A percentile compares a stretch with the other conserved stretches of the same genome.
phyloP scores from a whole-genome alignment of 2,797 vertebrate genomes.

The Sciaenops ocellatus region DNA sequence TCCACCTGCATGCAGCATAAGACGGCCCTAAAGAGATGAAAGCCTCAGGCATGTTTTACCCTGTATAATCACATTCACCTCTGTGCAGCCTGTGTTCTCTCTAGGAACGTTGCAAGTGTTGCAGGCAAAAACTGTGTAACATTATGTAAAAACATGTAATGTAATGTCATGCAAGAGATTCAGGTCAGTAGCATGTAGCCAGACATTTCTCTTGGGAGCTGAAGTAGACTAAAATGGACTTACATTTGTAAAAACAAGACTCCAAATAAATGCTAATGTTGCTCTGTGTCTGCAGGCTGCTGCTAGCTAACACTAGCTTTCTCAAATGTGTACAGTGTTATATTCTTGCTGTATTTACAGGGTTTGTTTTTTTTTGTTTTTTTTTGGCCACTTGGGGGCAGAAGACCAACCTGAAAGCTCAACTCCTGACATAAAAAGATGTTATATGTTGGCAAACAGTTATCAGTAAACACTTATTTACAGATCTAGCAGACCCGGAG shows the following conservation, averaged over 20 bases:
- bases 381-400: neutral
- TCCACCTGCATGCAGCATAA: slow-evolving; percentile 80
- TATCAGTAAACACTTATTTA: neutral
- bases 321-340: neutral
- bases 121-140: slow-evolving; percentile 12
- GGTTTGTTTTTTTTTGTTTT: too few relatives aligned
- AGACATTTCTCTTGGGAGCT: neutral
- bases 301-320: neutral
- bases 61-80: slow-evolving; percentile 69
- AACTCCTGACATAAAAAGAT: neutral
- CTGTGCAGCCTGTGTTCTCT: slow-evolving; percentile 41
- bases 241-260: neutral
- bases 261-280: neutral
- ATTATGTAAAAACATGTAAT: too few relatives aligned
- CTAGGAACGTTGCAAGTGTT: slow-evolving; percentile 36
- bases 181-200: neutral
- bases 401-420: neutral
- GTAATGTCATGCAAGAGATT: neutral
- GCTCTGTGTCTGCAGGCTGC: neutral
- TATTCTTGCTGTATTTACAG: neutral
- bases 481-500: neutral
- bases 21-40: slow-evolving; percentile 74
- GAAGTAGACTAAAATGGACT: neutral
- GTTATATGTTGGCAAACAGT: neutral
- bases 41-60: slow-evolving; percentile 80